These are phyloP conservation scores for Aplocera efformata DNA, from an alignment of 2,888 invertebrate genomes.

Conservation along the genomic window DNA sequence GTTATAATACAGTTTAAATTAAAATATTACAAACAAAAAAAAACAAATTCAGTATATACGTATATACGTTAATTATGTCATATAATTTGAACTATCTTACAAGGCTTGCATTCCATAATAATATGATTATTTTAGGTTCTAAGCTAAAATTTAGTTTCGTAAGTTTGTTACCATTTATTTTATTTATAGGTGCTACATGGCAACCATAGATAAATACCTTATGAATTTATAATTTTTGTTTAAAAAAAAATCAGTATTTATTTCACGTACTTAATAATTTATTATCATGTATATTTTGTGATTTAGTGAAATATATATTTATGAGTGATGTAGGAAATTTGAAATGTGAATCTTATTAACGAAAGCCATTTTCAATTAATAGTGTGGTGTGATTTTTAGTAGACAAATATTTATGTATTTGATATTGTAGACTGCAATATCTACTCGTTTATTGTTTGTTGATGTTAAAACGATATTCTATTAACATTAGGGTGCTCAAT, in stretches of 20 bases:
- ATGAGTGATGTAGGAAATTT: no score
- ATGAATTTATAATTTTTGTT: slow-evolving; percentile 4
- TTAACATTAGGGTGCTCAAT: slow-evolving; percentile 26
- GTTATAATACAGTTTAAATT: no score
- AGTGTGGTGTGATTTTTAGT: slow-evolving; percentile 3
- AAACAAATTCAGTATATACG: no score
- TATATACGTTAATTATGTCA: no score
- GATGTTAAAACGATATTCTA: slow-evolving; percentile 1
- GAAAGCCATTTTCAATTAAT: no score
- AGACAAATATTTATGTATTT: slow-evolving; percentile 8
- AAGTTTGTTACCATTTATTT: slow-evolving; percentile 23
- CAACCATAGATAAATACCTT: slow-evolving; percentile 21
- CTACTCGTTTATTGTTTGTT: not conserved
- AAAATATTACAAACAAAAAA: no score
- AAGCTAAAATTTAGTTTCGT: no score
- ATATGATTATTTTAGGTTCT: no score
- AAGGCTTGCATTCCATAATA: no score
- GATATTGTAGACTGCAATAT: slow-evolving; percentile 1
- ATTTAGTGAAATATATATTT: slow-evolving; percentile 33
- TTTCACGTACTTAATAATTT: slow-evolving; percentile 23
- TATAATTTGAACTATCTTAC: no score
- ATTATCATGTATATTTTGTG: slow-evolving; percentile 21
- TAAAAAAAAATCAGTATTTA: slow-evolving; percentile 21
- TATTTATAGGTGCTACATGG: slow-evolving; percentile 33
- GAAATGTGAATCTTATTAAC: no score